Evolutionary conservation across 30 jellyfish, hydroid and myxozoan species (phyloP).

Genomic region (Hydractinia symbiolongicarpus): DNA sequence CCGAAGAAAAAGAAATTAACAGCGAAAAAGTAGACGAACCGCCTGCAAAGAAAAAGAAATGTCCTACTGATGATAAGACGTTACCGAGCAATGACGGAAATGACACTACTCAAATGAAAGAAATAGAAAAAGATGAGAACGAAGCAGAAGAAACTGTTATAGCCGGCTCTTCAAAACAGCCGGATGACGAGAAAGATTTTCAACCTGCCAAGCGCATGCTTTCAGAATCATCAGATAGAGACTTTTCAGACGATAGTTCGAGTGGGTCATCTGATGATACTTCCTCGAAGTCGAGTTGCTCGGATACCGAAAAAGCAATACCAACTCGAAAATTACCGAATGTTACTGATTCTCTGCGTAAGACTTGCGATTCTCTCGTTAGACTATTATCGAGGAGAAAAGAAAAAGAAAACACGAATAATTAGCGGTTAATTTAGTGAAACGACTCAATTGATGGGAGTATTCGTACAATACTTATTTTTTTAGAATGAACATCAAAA

Average conservation of each 20-base stretch:
- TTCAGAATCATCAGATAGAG: constrained; percentile 6
- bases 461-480: background rate
- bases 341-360: background rate
- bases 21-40: background rate
- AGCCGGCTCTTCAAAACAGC: background rate
- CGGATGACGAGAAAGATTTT: background rate
- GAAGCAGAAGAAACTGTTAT: background rate
- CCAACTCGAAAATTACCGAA: background rate
- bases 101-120: background rate
- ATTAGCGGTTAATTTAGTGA: background rate
- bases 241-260: background rate
- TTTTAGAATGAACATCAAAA: background rate
- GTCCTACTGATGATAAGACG: background rate
- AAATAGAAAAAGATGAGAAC: background rate
- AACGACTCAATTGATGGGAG: background rate
- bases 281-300: constrained; percentile 1
- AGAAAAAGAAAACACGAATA: background rate
- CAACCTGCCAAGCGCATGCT: background rate
- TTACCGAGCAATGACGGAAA: background rate
- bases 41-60: background rate
- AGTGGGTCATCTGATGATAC: constrained; percentile 7
- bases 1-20: background rate
- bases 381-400: background rate
- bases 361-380: constrained; percentile 13
- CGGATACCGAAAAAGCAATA: no score